Percentiles rank a stretch among this genome's conserved stretches.
Conservation (phyloP, 2,113 vertebrate genomes). For the Ictidomys tridecemlineatus region DNA sequence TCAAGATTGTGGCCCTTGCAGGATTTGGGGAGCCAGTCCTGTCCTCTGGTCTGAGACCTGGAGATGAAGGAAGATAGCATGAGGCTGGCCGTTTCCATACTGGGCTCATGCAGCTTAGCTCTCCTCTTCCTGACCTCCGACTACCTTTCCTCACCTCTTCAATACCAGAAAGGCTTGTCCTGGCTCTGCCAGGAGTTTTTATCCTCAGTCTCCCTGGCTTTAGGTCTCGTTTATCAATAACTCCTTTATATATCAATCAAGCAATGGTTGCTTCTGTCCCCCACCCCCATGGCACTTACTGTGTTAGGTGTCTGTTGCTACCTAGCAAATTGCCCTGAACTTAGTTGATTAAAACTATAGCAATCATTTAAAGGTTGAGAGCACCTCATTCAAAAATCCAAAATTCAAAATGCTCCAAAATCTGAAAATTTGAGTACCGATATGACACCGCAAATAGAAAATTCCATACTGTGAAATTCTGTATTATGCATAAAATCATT, state of each 20-base stretch:
- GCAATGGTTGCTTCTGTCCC: neutral
- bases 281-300: too few relatives aligned
- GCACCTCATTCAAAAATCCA: neutral
- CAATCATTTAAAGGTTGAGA: neutral
- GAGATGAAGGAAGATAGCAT: too few relatives aligned
- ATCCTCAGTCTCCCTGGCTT: neutral
- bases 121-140: neutral
- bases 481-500: neutral
- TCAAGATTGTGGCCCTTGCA: rapidly evolving
- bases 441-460: neutral
- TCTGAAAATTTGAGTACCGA: neutral
- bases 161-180: neutral
- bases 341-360: neutral
- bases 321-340: neutral
- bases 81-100: neutral
- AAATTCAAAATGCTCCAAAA: neutral
- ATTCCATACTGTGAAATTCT: neutral
- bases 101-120: rapidly evolving
- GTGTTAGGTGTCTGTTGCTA: neutral
- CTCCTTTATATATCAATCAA: neutral
- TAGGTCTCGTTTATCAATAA: neutral
- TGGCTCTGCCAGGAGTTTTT: neutral
- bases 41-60: neutral
- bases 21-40: neutral
- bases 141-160: neutral